phyloP scores from a whole-genome alignment of 2,113 vertebrate species.

The Sus scrofa region T2T-Sscrofa CM000817.6:84734001-84734500 shows the following conservation, averaged over 20 bases:
- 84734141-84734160: neutral
- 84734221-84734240: neutral
- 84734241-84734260: neutral
- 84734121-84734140: neutral
- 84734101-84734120: neutral
- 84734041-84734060: neutral
- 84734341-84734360: neutral
- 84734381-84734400: neutral
- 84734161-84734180: neutral
- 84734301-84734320: neutral
- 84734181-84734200: neutral
- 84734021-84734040: rapidly evolving
- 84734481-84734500: too few species aligned
- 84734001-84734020: neutral
- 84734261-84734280: neutral
- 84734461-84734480: too few species aligned
- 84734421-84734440: too few species aligned
- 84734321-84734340: too few species aligned
- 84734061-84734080: neutral
- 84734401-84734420: neutral
- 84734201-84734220: neutral
- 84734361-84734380: neutral
- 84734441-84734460: too few species aligned
- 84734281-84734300: neutral
- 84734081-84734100: neutral